Base-by-base conservation (phyloP, 2,797 vertebrate species). In the Oreortyx pictus region DNA sequence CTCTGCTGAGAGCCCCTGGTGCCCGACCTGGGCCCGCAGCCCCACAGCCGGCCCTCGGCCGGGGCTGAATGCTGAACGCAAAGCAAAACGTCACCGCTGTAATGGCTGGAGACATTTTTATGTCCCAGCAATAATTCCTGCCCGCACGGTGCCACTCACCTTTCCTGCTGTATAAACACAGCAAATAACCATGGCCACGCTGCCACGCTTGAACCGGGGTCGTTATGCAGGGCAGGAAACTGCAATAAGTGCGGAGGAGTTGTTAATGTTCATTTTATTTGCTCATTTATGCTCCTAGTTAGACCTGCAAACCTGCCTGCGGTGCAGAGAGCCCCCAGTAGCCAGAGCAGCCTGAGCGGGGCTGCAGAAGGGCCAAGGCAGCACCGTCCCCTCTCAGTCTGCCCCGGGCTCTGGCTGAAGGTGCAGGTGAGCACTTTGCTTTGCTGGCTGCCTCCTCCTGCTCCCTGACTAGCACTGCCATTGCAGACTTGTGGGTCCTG, bases 261-360 rank as follows among this genome's bases (percentile, higher is more conserved):
- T 74, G 52, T 24, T 61, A 44, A 49, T 22, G 27, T 41, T 70
- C 54, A 2, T 17, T 56, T 66, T 81, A 78, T 88, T 76, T 82
- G 67, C 24, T 11, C 49, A 10, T 33, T 81, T n/a, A 44, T 25
- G 14, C 47, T 17, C 11, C 29, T 20, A 74, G 15, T 8, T 25
- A 70, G 84, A 22, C 39, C 75, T 66, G 35, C 41, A 54, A 23
- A 25, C 66, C 46, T 27, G 35, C 35, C 20, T 33, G 12, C n/a
- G 1, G 71, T 15, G 19, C 66, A 17, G 44, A 23, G 16, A 20
- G 29, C 5, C 33, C 52, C 16, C 0, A 0, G 0, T 19, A 5
- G 60, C 61, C 1, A 0, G 15, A 37, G 74, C 33, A 14, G 20
- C n/a, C 0, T 0, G 35, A 3, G 62, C 0, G 0, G 33, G 10